Percentiles rank a stretch among this genome's conserved stretches.
Evolutionary conservation across 1,140 invertebrate genomes (phyloP).

Genomic region (Halotydeus destructor): DNA sequence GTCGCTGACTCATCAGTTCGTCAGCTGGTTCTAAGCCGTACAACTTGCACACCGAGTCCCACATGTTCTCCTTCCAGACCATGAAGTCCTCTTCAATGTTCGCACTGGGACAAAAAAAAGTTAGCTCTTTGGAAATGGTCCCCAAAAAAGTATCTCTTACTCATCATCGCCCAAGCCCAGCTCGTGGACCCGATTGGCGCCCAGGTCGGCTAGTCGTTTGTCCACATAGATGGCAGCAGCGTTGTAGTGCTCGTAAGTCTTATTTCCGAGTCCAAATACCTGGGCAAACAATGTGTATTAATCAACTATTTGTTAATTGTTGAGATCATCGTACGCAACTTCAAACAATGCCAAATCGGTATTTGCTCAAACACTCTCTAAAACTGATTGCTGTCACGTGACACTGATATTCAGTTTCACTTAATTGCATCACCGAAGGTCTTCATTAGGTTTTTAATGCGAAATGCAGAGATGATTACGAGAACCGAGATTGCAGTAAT

Average conservation of each 20-base stretch:
- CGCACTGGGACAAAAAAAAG: conserved; percentile 16
- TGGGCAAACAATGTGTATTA: too few relatives aligned
- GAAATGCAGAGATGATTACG: too few relatives aligned
- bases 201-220: conserved; percentile 75
- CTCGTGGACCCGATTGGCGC: conserved; percentile 71
- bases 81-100: conserved; percentile 99
- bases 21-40: conserved; percentile 80
- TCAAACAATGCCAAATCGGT: too few relatives aligned
- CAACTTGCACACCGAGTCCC: conserved; percentile 83
- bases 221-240: conserved; percentile 90
- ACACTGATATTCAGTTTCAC: too few relatives aligned
- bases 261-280: conserved; percentile 94
- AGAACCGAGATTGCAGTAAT: too few relatives aligned
- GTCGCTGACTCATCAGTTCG: conserved; percentile 80
- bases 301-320: too few relatives aligned
- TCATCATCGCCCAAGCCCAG: conserved; percentile 97
- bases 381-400: too few relatives aligned
- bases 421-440: too few relatives aligned
- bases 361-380: too few relatives aligned
- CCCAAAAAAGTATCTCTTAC: conserved; percentile 30
- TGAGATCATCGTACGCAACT: too few relatives aligned
- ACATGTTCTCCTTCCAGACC: conserved; percentile 95
- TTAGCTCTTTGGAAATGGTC: conserved; percentile 4
- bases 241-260: conserved; percentile 99
- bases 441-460: too few relatives aligned